Evolutionary conservation across 2,113 vertebrate genomes (phyloP), one percentile per base, ranked within the genome.

Genomic region (Pterophyllum scalare): DNA sequence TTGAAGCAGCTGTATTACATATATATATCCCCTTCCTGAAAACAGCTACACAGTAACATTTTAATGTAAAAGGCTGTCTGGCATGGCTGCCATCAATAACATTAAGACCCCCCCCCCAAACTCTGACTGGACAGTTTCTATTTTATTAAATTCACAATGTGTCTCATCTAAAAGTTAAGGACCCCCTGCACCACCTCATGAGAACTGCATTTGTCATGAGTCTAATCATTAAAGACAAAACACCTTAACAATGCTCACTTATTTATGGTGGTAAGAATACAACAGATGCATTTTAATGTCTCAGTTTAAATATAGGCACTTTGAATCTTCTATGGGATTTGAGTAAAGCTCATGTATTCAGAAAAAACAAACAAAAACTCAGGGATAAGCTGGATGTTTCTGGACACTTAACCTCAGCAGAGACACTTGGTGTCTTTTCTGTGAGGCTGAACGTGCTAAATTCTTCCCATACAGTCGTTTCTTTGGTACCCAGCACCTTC

Each of bases 391-490:
- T 33, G 22, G 6, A 52, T 80, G 7, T 65, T 57, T 81, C 22
- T 2, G 26, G 61, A 59, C 26, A 5, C 20, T 31, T 54, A 31
- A 7, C 14, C 20, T 67, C 61, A 54, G 26, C 26, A 52, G 46
- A 54, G 26, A 54, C 26, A 52, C 49, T n/a, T 58, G 20, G 28
- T 80, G 19, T 24, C 59, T 67, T 65, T 58, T 31, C 14, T 72
- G 58, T 38, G 72, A 62, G 26, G 62, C 54, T 77, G 46, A 67
- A 81, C 38, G n/a, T 24, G 58, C 43, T 75, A 10, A 87, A 79
- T 20, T 62, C 67, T 31, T 72, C 70, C 62, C 22, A n/a, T 24
- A 35, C 46, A 17, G 76, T 31, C 59, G 70, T 62, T 83, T 81
- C 61, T 75, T 79, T 67, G 24, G 61, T 38, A 31, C 81, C 28